Base-by-base conservation (phyloP, 1,140 invertebrate genomes). In the Drosophila sturtevanti region DNA sequence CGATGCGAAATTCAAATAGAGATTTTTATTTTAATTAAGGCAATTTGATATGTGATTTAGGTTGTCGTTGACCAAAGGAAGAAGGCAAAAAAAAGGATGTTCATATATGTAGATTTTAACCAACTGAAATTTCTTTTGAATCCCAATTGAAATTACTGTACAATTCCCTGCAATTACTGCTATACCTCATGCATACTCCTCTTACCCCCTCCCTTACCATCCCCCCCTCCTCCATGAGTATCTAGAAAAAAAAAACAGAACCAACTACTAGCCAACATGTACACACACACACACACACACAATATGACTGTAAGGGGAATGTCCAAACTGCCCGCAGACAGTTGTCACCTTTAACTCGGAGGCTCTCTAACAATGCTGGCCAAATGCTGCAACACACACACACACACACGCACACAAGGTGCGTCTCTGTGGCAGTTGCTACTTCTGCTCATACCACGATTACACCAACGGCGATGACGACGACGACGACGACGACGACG, bases 391-490 rank as follows among this genome's bases (percentile, higher is more conserved):
- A 48, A 48, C 41, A 48, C 41, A 44, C 7, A 24, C 22, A 56
- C 54, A 61, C 41, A 44, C 7, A 48, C 41, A 48, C 41, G 16
- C 7, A 24, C 22, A 56, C 54, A 61, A 52, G 63, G 55, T 64
- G 61, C 16, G 38, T 55, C 58, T 34, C 34, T 37, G 16, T 38
- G 16, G 56, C 31, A 59, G 65, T 37, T 65, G 64, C 18, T 67
- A 58, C 14, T 54, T 34, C 10, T 64, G 60, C 31, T 38, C 51
- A 14, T 41, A 60, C 54, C 56, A 58, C 27, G 27, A 31, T 31
- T 31, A 31, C 27, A 31, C 27, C 27, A 6, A 31, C 66, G 79
- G 78, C 82, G 82, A 86, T 76, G 79, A 58, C 54, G 61, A 58
- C 21, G 14, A 35, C 14, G 27, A 31, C 12, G 24, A 58, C 31